Base-by-base conservation (phyloP, 2,888 invertebrate genomes). In the Leptarthrus brevirostris region DNA sequence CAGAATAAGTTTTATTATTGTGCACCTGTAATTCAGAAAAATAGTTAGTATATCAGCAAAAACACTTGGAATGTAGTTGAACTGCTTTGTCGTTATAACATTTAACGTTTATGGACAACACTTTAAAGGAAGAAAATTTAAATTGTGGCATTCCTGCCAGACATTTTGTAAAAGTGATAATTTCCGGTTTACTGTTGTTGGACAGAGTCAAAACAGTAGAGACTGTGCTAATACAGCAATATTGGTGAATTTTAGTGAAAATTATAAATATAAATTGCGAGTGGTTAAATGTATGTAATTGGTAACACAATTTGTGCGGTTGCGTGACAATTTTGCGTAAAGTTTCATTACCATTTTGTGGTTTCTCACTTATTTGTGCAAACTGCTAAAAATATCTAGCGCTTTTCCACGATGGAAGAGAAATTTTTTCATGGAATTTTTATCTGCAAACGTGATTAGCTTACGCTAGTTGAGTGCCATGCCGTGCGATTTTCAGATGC, bases 161-260 rank as follows among this genome's bases (percentile, higher is more conserved):
- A n/a, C n/a, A n/a, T n/a, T 22, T 66, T 24, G 20, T 34, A 72
- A 66, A 66, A 74, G 74, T 74, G 74, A 74, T 72, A 74, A 66
- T 74, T 56, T 66, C 66, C 74, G 66, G 74, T 72, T 74, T n/a
- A n/a, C n/a, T n/a, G n/a, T n/a, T n/a, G n/a, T n/a, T n/a, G n/a
- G n/a, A n/a, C n/a, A n/a, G n/a, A n/a, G n/a, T n/a, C n/a, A n/a
- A n/a, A n/a, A n/a, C n/a, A n/a, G n/a, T n/a, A n/a, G n/a, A n/a
- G n/a, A n/a, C n/a, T n/a, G n/a, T n/a, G n/a, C n/a, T n/a, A n/a
- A n/a, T n/a, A n/a, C n/a, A n/a, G n/a, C n/a, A n/a, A n/a, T n/a
- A n/a, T n/a, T n/a, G n/a, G n/a, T n/a, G n/a, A n/a, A n/a, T n/a
- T n/a, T n/a, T n/a, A n/a, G n/a, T n/a, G n/a, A n/a, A n/a, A n/a